These are phyloP conservation scores for Nemoura dubitans DNA, from an alignment of 2,888 invertebrate species.

Conservation along the genomic window DNA sequence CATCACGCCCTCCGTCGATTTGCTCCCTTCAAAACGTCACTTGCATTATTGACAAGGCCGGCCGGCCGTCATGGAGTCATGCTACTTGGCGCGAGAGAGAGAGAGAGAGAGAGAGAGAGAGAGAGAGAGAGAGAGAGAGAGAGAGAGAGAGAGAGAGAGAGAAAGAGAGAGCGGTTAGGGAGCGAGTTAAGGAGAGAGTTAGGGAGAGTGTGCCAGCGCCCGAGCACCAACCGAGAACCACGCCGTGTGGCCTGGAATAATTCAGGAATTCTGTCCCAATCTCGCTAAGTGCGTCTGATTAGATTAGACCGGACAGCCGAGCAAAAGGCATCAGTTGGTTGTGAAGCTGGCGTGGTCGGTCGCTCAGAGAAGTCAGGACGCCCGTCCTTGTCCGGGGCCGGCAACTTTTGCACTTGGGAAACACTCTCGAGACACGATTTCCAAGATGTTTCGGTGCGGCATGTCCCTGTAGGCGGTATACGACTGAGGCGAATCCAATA, in stretches of 20 bases:
- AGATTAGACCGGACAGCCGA: conserved; percentile 47
- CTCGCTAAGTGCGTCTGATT: conserved; percentile 51
- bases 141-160: neutral
- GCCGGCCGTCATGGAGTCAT: neutral
- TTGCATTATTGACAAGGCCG: conserved; percentile 24
- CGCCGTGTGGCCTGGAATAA: conserved; percentile 28
- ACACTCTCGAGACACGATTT: neutral
- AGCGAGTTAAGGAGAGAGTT: too few species aligned
- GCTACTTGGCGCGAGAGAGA: neutral
- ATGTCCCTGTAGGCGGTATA: neutral
- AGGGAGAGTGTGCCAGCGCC: too few species aligned
- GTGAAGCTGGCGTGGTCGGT: neutral
- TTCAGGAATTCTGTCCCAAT: conserved; percentile 45
- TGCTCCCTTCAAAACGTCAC: neutral
- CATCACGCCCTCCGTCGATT: conserved; percentile 16
- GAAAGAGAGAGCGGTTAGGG: too few species aligned
- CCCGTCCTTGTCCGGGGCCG: neutral
- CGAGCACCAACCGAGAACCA: neutral
- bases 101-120: neutral
- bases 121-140: conserved; percentile 14
- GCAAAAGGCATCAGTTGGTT: conserved; percentile 7
- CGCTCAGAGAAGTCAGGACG: neutral
- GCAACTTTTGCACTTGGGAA: neutral
- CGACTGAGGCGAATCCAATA: neutral
- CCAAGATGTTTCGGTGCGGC: neutral